Conservation (phyloP, 2,888 invertebrate genomes). For the Lithosia quadra region DNA sequence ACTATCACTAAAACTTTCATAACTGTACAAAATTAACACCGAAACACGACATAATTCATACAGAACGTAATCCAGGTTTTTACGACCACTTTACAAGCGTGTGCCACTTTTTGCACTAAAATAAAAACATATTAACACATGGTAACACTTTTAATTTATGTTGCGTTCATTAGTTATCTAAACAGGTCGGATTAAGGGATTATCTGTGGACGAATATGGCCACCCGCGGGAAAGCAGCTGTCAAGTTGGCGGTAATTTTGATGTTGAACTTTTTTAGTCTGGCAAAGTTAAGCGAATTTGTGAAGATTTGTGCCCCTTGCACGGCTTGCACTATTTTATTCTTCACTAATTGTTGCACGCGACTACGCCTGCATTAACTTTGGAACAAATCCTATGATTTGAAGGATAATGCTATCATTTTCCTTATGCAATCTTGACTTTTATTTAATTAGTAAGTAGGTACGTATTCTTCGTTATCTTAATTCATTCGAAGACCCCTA, state of each 20-base stretch:
- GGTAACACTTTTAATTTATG: constrained; percentile 49
- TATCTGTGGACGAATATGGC: constrained; percentile 62
- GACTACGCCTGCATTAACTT: no score
- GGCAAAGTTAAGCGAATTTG: neutral
- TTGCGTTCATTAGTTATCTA: constrained; percentile 71
- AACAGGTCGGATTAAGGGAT: constrained; percentile 73
- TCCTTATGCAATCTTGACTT: neutral
- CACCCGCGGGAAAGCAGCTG: constrained; percentile 77
- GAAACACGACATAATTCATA: neutral
- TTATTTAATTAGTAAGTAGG: no score
- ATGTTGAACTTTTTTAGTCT: constrained; percentile 22
- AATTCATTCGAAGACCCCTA: no score
- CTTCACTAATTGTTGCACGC: no score
- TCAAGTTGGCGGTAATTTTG: constrained; percentile 54
- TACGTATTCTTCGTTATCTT: no score
- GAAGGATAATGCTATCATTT: no score
- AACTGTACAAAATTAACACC: neutral
- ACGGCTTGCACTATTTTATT: neutral
- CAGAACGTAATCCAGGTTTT: constrained; percentile 25
- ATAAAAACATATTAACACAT: constrained; percentile 37
- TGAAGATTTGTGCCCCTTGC: neutral
- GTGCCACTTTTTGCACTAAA: constrained; percentile 29
- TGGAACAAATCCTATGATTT: no score
- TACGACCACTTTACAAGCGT: constrained; percentile 27
- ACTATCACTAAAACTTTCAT: neutral